phyloP scores from a whole-genome alignment of 2,797 vertebrate species.

The Crenichthys baileyi region DNA sequence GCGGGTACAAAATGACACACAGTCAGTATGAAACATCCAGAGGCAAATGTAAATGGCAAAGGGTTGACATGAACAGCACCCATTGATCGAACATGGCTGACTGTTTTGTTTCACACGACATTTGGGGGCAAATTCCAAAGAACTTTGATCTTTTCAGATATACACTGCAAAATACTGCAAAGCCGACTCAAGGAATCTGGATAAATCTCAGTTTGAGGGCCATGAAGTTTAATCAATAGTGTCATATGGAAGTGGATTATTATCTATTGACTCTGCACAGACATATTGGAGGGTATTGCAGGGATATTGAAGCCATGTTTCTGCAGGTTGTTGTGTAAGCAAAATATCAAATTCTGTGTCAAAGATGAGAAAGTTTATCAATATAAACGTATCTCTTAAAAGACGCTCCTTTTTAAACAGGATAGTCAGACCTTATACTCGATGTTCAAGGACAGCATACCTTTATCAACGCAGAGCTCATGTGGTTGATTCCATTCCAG shows the following conservation, averaged over 20 bases:
- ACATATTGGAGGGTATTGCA: background rate
- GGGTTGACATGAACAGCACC: too few relatives aligned
- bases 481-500: background rate
- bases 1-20: too few relatives aligned
- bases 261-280: background rate
- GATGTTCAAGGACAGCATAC: background rate
- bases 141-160: background rate
- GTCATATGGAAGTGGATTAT: background rate
- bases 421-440: background rate
- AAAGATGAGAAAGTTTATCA: background rate
- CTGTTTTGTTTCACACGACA: background rate
- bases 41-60: too few relatives aligned
- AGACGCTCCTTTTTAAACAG: background rate
- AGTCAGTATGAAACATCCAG: too few relatives aligned
- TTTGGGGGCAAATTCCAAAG: background rate
- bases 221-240: background rate
- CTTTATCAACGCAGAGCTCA: background rate
- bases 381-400: background rate
- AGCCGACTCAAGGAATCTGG: background rate
- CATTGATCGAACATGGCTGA: too few relatives aligned
- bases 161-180: background rate
- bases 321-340: background rate
- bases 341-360: background rate
- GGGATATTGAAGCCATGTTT: background rate
- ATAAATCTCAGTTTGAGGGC: background rate